Evolutionary conservation across 2,888 invertebrate genomes (phyloP).

Genomic region (Epicampocera succincta): DNA sequence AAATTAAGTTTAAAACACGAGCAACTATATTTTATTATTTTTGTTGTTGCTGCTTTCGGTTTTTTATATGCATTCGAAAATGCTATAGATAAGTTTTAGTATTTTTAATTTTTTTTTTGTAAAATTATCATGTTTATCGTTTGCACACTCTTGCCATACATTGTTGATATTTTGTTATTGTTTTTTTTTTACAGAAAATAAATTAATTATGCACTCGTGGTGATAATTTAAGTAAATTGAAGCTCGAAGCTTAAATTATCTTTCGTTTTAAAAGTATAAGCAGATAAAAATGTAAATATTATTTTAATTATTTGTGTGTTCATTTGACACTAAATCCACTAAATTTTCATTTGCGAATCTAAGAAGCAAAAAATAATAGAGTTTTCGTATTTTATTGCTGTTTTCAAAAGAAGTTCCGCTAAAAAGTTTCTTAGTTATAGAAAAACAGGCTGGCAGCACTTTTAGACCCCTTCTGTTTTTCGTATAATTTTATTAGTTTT

Average conservation of each 20-base stretch:
- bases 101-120: background rate
- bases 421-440: no score
- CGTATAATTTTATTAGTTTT: no score
- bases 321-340: no score
- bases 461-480: no score
- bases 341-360: no score
- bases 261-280: background rate
- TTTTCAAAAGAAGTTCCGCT: no score
- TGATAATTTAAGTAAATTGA: background rate
- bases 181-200: constrained; percentile 1
- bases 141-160: constrained; percentile 32
- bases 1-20: constrained; percentile 5
- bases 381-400: no score
- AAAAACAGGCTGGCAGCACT: no score
- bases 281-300: no score
- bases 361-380: no score
- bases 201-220: constrained; percentile 5
- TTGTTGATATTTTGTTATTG: constrained; percentile 6
- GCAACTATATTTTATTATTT: constrained; percentile 7
- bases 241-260: background rate
- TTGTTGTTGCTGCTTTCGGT: constrained; percentile 15
- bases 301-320: no score
- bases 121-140: constrained; percentile 50
- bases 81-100: constrained; percentile 43
- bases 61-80: constrained; percentile 38